Conservation (phyloP, 2,113 vertebrate genomes). For the Sciurus niger region DNA sequence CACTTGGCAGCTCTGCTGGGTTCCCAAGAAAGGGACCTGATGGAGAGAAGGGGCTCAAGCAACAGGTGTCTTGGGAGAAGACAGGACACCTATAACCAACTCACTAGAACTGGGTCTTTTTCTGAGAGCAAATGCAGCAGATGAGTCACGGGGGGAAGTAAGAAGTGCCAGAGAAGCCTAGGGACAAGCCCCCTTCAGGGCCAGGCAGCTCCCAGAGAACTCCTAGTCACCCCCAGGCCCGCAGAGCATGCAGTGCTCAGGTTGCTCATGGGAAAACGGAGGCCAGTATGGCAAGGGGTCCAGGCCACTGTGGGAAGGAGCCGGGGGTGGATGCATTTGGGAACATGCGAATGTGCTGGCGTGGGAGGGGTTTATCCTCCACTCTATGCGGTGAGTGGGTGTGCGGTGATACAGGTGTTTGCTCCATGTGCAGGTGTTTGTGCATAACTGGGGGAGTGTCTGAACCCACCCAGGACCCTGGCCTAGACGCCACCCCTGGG, state of each 20-base stretch:
- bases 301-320: too few species aligned
- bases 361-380: not conserved
- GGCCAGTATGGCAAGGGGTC: not conserved
- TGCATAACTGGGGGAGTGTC: too few species aligned
- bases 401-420: too few species aligned
- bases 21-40: not conserved
- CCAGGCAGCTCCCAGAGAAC: not conserved
- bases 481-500: not conserved
- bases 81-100: not conserved
- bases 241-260: rapidly evolving
- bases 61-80: not conserved
- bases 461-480: not conserved
- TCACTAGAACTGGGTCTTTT: not conserved
- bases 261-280: not conserved
- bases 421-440: not conserved
- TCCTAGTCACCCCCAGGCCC: not conserved
- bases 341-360: too few species aligned
- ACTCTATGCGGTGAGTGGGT: not conserved
- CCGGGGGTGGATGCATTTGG: too few species aligned
- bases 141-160: not conserved
- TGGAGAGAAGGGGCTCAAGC: not conserved
- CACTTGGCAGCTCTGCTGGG: not conserved
- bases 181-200: not conserved
- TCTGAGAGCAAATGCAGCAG: not conserved
- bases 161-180: not conserved